A percentile compares a stretch with the other conserved stretches of the same genome.
Conservation (phyloP, 1,140 invertebrate species). For the Belonocnema kinseyi region DNA sequence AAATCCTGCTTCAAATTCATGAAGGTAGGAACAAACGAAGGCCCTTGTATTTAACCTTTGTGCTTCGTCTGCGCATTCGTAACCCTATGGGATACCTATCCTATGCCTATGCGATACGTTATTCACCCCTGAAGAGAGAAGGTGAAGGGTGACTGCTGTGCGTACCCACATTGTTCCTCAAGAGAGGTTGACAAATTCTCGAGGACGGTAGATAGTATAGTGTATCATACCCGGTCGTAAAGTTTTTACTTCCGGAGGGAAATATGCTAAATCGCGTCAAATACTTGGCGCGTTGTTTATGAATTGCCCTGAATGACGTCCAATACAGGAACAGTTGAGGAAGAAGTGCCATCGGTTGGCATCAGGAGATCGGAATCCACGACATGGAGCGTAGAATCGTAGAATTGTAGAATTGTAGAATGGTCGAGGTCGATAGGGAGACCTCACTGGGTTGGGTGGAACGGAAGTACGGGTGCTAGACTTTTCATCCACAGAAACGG, state of each 20-base stretch:
- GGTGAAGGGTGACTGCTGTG: background rate
- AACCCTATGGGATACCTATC: slow-evolving; percentile 1
- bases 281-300: background rate
- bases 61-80: background rate
- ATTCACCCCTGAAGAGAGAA: slow-evolving; percentile 1
- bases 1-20: background rate
- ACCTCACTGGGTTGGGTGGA: slow-evolving; percentile 39
- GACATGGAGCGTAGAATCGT: slow-evolving; percentile 39
- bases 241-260: slow-evolving; percentile 12
- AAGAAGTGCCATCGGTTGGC: slow-evolving; percentile 45
- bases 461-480: slow-evolving; percentile 36
- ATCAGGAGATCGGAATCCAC: slow-evolving; percentile 42
- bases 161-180: background rate
- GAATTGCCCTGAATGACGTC: slow-evolving; percentile 43
- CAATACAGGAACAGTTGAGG: slow-evolving; percentile 46
- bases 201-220: slow-evolving; percentile 17
- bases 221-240: slow-evolving; percentile 14
- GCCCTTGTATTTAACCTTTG: background rate
- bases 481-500: slow-evolving; percentile 28
- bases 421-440: slow-evolving; percentile 22
- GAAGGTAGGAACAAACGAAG: background rate
- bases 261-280: slow-evolving; percentile 14
- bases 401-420: too few relatives aligned
- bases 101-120: background rate
- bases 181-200: background rate